Evolutionary conservation across 2,888 invertebrate species (phyloP), one percentile per base, ranked within the genome.

Genomic region (Gryllus longicercus): DNA sequence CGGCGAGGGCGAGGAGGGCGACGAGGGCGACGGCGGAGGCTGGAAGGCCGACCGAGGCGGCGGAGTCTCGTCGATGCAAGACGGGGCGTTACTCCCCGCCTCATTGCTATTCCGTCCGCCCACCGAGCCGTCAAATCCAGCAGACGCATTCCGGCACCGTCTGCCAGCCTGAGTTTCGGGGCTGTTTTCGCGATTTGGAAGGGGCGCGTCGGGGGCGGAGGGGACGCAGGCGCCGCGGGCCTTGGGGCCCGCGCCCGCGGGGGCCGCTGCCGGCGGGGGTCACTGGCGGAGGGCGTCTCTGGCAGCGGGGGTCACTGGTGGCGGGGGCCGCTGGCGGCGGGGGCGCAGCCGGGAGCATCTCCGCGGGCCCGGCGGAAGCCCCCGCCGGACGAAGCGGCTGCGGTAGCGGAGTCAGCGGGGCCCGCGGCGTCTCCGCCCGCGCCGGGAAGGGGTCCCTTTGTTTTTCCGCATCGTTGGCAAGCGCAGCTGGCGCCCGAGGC

Each of bases 71-170:
- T 63, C 63, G 63, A 63, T 63, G 63, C 63, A 18, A n/a, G 16
- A 18, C 63, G 14, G 16, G 16, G 63, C 63, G 16, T 63, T n/a
- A 63, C n/a, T 63, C 16, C 63, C 63, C 63, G 63, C 63, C 63
- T 63, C 63, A 63, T 63, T 63, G 63, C 63, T 63, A 63, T 63
- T 63, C 63, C 63, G n/a, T 14, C n/a, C 16, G 63, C 63, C 63
- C 63, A 63, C 63, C n/a, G 63, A 63, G 63, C 63, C 63, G 63
- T 63, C 63, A 63, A 63, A 63, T 63, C 63, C 63, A 63, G 63
- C 63, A 63, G 63, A n/a, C 63, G 63, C 63, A 63, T 63, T 63
- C 63, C 63, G 63, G 14, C 63, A n/a, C 63, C 63, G 63, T 63
- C 63, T 63, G 63, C 63, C 63, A 63, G 63, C 63, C 63, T 10